A percentile compares a stretch with the other conserved stretches of the same genome.
Evolutionary conservation across 2,113 vertebrate genomes (phyloP).

Genomic region (Varanus komodoensis): DNA sequence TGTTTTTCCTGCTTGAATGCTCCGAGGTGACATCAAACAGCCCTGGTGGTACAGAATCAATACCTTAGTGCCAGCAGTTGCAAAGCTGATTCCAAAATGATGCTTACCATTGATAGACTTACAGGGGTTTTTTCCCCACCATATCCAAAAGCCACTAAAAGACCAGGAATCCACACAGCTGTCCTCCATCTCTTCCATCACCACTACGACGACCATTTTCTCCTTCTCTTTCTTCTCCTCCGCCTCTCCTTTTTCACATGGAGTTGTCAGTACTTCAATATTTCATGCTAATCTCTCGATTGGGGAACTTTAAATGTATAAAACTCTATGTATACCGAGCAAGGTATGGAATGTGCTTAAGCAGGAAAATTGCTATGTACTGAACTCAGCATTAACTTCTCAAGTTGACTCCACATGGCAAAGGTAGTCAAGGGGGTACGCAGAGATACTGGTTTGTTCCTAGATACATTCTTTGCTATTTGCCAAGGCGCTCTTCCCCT

Average conservation of each 20-base stretch:
- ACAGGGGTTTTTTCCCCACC: constrained; percentile 43
- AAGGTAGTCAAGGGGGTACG: no score
- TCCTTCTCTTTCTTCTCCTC: not conserved
- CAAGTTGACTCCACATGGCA: not conserved
- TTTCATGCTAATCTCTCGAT: constrained; percentile 59
- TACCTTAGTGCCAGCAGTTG: constrained; percentile 68
- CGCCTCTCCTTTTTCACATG: not conserved
- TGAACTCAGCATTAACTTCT: not conserved
- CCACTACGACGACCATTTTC: not conserved
- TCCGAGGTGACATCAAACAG: constrained; percentile 76
- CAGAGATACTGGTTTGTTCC: no score
- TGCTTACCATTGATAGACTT: constrained; percentile 71
- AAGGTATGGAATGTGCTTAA: not conserved
- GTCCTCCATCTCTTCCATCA: constrained; percentile 46
- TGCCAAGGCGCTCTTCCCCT: no score
- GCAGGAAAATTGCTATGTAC: not conserved
- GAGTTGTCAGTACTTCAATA: constrained; percentile 41
- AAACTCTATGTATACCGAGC: constrained; percentile 29
- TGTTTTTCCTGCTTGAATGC: constrained; percentile 64
- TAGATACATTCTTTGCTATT: no score
- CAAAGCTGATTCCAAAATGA: constrained; percentile 72
- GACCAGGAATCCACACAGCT: constrained; percentile 28
- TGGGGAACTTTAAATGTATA: constrained; percentile 31
- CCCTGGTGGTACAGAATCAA: constrained; percentile 73
- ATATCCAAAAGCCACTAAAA: constrained; percentile 64